Evolutionary conservation across 2,888 invertebrate species (phyloP), one percentile per base, ranked within the genome.

Genomic region (Polia nebulosa): DNA sequence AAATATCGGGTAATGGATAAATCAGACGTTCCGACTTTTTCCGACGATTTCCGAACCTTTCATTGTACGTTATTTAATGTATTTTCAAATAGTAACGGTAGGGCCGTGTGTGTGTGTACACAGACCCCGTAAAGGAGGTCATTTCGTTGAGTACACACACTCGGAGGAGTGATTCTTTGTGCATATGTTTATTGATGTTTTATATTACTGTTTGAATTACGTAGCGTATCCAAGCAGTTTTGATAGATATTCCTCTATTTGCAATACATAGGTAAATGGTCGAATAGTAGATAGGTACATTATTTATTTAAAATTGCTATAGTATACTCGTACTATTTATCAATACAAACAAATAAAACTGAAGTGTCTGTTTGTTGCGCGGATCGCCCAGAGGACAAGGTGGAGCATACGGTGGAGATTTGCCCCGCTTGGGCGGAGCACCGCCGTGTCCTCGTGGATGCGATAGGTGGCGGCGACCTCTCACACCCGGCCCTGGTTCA

Each of bases 181-280:
- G 78, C 55, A 68, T 69, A 78, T 67, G 22, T 65, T 72, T 77
- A 72, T 80, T 80, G 59, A 70, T 72, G 64, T 79, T 77, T 65
- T 64, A 65, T 82, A 77, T 79, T 77, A 70, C 61, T 75, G 63
- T 79, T 80, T 77, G 74, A 76, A 60, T 71, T 66, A 44, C n/a
- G 53, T 41, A 49, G 5, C 51, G 53, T 68, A 58, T 59, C 45
- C 29, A 44, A 62, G 27, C 39, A 60, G 59, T 77, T 70, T 68
- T 68, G 51, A 52, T 56, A 72, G 45, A 59, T 52, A 44, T 15
- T 8, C 44, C 44, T 71, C 32, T 57, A 53, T 72, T 68, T 64
- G 58, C 11, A 44, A 32, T 6, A 27, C 1, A n/a, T n/a, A 41
- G 29, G 22, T 52, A 41, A 51, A 25, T 32, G n/a, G 2, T 39